phyloP scores from a whole-genome alignment of 2,113 vertebrate species.

The Meriones unguiculatus region DNA sequence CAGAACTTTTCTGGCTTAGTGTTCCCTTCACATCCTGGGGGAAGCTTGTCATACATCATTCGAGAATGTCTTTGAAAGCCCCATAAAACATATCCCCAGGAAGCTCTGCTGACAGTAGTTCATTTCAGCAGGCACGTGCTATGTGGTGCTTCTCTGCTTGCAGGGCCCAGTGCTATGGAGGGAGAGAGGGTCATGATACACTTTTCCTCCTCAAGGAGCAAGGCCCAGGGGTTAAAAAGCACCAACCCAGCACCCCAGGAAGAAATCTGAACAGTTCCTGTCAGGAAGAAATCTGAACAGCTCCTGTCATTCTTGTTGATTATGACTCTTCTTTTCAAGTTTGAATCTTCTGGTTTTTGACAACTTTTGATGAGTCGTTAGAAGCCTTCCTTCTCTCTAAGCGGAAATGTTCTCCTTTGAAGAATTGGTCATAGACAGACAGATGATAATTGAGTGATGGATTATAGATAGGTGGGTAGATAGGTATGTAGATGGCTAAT shows the following conservation, averaged over 20 bases:
- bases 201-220: not conserved
- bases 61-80: slow-evolving; percentile 72
- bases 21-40: slow-evolving; percentile 58
- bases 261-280: slow-evolving; percentile 4
- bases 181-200: not conserved
- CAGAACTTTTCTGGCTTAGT: slow-evolving; percentile 57
- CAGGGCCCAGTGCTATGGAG: not conserved
- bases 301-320: not conserved
- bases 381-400: slow-evolving; percentile 29
- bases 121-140: slow-evolving; percentile 8
- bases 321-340: not conserved
- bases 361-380: not conserved
- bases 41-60: slow-evolving; percentile 69
- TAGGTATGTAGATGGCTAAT: too few species aligned
- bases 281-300: slow-evolving; percentile 7
- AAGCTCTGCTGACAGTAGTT: slow-evolving; percentile 47
- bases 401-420: not conserved
- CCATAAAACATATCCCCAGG: slow-evolving; percentile 68
- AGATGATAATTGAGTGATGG: not conserved
- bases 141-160: not conserved
- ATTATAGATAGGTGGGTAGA: not conserved
- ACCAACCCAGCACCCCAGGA: not conserved
- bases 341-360: slow-evolving; percentile 28
- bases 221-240: not conserved
- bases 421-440: not conserved